Evolutionary conservation across 2,797 vertebrate species (phyloP), one percentile per base, ranked within the genome.

Genomic region (Paratrypauchen microcephalus): DNA sequence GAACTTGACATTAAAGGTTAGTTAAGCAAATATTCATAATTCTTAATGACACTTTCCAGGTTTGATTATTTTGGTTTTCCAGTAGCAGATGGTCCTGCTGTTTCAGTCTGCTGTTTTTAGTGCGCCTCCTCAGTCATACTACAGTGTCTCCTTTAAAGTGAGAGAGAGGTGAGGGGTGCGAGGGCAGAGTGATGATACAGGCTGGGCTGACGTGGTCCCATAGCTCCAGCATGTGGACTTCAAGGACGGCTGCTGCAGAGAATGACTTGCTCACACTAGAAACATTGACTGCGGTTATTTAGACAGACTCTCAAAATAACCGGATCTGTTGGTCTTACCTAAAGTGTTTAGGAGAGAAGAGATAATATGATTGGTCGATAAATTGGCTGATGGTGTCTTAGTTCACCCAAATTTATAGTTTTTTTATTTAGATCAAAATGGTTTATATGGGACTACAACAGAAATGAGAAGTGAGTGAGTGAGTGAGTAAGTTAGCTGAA

Each of bases 181-280:
- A 69, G 84, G 86, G 87, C 64, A 85, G 86, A 70, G 39, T 85
- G 78, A 87, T 84, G 81, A 90, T 88, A 88, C 88, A 82, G 71
- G 76, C 64, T 0, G 52, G 73, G 69, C 41, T 85, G 87, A 88
- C 85, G 83, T 79, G 64, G 66, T 69, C 76, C 81, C 52, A 23
- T n/a, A 48, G 32, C 71, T 69, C 73, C 79, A 79, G 74, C 75
- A 75, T 70, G 86, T 74, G 73, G 79, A 87, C 76, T 83, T 81
- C 80, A 56, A 80, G 77, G 75, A 79, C 75, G 5, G 59, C n/a
- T 81, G 18, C 15, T 83, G 80, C 75, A 65, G 75, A 75, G 64
- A 36, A 50, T 2, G 66, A 78, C 72, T 83, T 84, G 80, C 82
- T 74, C 84, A 85, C 74, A 76, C 67, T 19, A 13, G 69, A 70